Percentiles rank a stretch among this genome's conserved stretches.
phyloP scores from a whole-genome alignment of 2,888 invertebrate genomes.

The Melipona beecheii region DNA sequence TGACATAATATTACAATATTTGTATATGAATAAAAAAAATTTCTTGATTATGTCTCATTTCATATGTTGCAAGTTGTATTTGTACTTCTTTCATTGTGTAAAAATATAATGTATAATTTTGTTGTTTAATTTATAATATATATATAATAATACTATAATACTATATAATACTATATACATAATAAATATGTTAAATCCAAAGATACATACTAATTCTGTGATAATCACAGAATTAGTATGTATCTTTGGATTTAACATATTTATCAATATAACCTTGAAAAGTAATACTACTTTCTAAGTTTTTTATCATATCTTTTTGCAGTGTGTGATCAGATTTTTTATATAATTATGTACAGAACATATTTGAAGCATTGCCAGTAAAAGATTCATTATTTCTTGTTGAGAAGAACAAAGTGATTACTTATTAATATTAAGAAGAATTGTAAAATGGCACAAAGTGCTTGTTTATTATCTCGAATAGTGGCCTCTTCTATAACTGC shows the following conservation, averaged over 20 bases:
- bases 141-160: no score
- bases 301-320: slow-evolving; percentile 30
- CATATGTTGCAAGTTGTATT: not conserved
- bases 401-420: not conserved
- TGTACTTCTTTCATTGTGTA: not conserved
- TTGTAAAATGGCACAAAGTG: slow-evolving; percentile 86
- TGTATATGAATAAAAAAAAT: not conserved
- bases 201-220: no score
- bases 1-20: not conserved
- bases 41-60: not conserved
- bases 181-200: no score
- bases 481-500: slow-evolving; percentile 92
- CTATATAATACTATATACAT: no score
- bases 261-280: slow-evolving; percentile 37
- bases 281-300: slow-evolving; percentile 33
- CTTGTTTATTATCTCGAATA: slow-evolving; percentile 89
- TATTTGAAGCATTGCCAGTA: slow-evolving; percentile 9
- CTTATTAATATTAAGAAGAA: slow-evolving; percentile 1
- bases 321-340: not conserved
- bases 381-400: not conserved
- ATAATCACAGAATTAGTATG: not conserved
- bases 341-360: not conserved
- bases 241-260: not conserved
- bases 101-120: not conserved
- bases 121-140: not conserved